These are phyloP conservation scores for Anguilla obscura DNA, from an alignment of 2,797 vertebrate genomes.

Conservation along the genomic window DNA sequence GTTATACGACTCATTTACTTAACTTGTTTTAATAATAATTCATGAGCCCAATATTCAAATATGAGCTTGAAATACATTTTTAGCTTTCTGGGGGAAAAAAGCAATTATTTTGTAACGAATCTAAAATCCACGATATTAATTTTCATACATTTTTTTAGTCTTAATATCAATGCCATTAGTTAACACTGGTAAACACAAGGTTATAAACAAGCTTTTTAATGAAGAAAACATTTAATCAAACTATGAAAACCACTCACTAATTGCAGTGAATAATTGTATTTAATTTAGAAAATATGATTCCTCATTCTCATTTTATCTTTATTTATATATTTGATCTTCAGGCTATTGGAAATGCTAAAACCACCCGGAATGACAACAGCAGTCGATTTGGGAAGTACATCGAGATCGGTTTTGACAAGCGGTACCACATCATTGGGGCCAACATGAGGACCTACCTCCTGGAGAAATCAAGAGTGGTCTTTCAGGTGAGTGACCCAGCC, in stretches of 20 bases:
- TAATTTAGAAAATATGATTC: background rate
- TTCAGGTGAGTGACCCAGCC: slow-evolving; percentile 80
- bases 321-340: slow-evolving; percentile 49
- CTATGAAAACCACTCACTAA: background rate
- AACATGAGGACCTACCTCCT: slow-evolving; percentile 99
- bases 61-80: background rate
- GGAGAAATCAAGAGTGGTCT: slow-evolving; percentile 96
- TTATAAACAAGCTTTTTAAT: background rate
- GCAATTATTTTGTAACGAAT: no score
- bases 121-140: background rate
- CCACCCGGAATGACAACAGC: slow-evolving; percentile 97
- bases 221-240: background rate
- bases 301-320: background rate
- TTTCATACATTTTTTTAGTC: no score
- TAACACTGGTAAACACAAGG: background rate
- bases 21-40: background rate
- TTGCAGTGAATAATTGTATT: background rate
- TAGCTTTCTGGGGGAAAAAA: background rate
- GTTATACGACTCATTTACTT: background rate
- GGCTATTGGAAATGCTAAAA: slow-evolving; percentile 98
- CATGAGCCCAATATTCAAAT: background rate
- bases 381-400: slow-evolving; percentile 99
- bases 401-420: slow-evolving; percentile 93
- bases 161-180: background rate
- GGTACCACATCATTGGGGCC: slow-evolving; percentile 91